Base-by-base conservation (phyloP, 1,140 invertebrate species). In the Drosophila fuyamai region DNA sequence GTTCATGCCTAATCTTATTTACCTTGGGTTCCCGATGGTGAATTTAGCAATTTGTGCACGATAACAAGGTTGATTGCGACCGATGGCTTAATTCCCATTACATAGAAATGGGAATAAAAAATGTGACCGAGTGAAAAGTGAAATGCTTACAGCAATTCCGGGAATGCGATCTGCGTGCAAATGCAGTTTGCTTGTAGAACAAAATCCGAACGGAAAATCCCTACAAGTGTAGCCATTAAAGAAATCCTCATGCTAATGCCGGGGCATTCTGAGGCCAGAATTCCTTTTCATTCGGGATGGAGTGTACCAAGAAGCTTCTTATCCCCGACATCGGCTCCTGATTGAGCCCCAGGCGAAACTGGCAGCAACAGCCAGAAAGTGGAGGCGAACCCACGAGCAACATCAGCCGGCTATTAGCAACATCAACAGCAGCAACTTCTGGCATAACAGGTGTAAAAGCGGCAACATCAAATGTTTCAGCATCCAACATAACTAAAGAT, bases 1-100 rank as follows among this genome's bases (percentile, higher is more conserved):
- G 48, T 29, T 32, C 59, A 35, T 48, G 60, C 43, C 51, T 71
- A 71, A 71, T 71, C 53, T 23, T 48, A 58, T 71, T 71, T 71
- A 35, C 53, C 67, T 44, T 71, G 41, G 23, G 16, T 36, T 65
- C 48, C 18, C 44, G 29, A 66, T 70, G 70, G 50, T 50, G 35
- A 71, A 70, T 71, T 71, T 55, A 48, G 67, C 63, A 56, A 70
- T 70, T 71, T 70, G 63, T 55, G 66, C 35, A 68, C 65, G 63
- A 68, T 70, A 70, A 70, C 63, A 32, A 47, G 63, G 63, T 56
- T 68, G 50, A 68, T 70, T 57, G 67, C 29, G 65, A 44, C 65
- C 67, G 18, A 58, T 36, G 67, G 67, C 67, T 71, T 68, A 57
- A 70, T 57, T 70, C 36, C 67, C 35, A 70, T 70, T 51, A 51